Conservation (phyloP, 1,140 invertebrate species). For the Drosophila grimshawi region DNA sequence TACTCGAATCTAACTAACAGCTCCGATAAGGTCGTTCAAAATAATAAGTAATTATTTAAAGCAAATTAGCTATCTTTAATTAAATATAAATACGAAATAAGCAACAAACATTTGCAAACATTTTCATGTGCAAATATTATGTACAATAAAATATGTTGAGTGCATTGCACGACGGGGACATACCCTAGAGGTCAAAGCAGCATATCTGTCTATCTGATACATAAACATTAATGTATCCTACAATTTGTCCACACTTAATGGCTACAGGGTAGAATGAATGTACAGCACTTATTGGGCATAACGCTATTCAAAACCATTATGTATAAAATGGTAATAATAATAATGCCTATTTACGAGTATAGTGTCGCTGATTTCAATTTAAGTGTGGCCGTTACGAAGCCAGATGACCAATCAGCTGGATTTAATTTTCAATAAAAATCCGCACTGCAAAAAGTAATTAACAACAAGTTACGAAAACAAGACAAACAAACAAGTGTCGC, state of each 20-base stretch:
- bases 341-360: slow-evolving; percentile 59
- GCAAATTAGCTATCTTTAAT: background rate
- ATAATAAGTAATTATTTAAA: background rate
- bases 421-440: slow-evolving; percentile 76
- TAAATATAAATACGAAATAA: slow-evolving; percentile 1
- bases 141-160: too few relatives aligned
- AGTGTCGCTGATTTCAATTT: slow-evolving; percentile 61
- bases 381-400: slow-evolving; percentile 25
- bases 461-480: slow-evolving; percentile 71
- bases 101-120: slow-evolving; percentile 1
- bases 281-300: slow-evolving; percentile 36
- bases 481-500: slow-evolving; percentile 32
- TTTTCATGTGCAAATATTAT: background rate
- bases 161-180: background rate
- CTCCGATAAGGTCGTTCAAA: too few relatives aligned
- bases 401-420: slow-evolving; percentile 56
- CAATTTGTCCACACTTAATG: background rate
- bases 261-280: background rate
- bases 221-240: background rate
- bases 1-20: background rate
- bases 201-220: background rate
- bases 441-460: slow-evolving; percentile 68
- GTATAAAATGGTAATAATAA: slow-evolving; percentile 16
- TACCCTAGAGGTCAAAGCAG: background rate
- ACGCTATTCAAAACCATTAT: slow-evolving; percentile 51